Base-by-base conservation (phyloP, 2,888 invertebrate species). In the Opisthograptis luteolata region DNA sequence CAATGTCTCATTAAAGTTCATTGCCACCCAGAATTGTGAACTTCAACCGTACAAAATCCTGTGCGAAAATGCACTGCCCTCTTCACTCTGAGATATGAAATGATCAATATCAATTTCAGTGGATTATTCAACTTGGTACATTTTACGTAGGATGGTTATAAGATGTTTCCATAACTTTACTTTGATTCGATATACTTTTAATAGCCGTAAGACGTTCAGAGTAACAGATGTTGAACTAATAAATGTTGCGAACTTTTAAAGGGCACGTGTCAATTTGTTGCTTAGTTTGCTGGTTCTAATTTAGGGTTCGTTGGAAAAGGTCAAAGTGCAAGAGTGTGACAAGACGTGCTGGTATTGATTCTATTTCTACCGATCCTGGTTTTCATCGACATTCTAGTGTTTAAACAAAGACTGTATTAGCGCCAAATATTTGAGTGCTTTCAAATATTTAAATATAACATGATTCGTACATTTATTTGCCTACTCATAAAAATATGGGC, bases 381-480 rank as follows among this genome's bases (percentile, higher is more conserved):
- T 32, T 10, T 24, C 17, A 6, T 7, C 31, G 24, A 31, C 27
- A 5, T 37, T 31, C 15, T 15, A 19, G 25, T 17, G 19, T 25
- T 30, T 35, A 41, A 41, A 24, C 7, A 9, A 17, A 47, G 17
- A 30, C 10, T 44, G 31, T 47, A 37, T 48, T 45, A 40, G 20
- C 34, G 22, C 36, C 25, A 55, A 48, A 31, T 17, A 39, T 24
- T 27, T 43, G 27, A 42, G 44, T 50, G 45, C 25, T 41, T 46
- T 41, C 25, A 31, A 41, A 45, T 37, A 45, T 45, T 40, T 41
- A 36, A 19, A 2, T 22, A 20, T 25, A 45, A 30, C 36, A 30
- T 34, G 20, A 7, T 39, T 17, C 36, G 45, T 20, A 41, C 35
- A 42, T 25, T 35, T 27, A 24, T 41, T 31, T n/a, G n/a, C n/a